These are phyloP conservation scores for Mnemiopsis leidyi DNA, from an alignment of 37 sponge, comb jelly and placozoan species.

Conservation along the genomic window DNA sequence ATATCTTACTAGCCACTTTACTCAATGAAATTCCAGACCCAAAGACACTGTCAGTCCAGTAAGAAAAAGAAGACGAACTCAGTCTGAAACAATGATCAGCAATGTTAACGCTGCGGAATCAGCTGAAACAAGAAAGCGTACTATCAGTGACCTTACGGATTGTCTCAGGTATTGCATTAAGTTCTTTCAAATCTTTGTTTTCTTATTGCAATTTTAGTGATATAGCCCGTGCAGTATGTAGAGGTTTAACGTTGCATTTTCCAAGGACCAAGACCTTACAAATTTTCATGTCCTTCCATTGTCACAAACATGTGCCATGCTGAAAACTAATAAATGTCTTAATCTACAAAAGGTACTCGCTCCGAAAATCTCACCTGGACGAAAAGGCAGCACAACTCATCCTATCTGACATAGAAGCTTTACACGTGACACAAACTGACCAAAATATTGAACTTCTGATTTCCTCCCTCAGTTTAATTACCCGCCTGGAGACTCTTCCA, in stretches of 20 bases:
- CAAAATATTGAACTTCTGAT: neutral
- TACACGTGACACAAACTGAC: neutral
- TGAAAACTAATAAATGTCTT: too few relatives aligned
- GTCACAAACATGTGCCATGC: too few relatives aligned
- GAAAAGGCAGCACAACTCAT: neutral
- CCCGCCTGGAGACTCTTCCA: neutral
- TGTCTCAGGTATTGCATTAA: neutral
- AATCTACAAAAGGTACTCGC: neutral
- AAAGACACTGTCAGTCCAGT: neutral
- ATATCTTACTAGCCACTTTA: neutral
- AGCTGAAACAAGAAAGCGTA: neutral
- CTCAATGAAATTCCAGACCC: too few relatives aligned
- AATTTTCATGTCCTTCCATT: neutral
- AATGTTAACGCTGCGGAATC: neutral
- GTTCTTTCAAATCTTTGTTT: neutral
- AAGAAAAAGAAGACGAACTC: slow-evolving; percentile 39
- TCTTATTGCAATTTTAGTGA: too few relatives aligned
- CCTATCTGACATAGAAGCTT: slow-evolving; percentile 7
- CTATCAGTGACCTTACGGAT: neutral
- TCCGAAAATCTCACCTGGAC: slow-evolving; percentile 7
- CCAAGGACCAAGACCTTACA: too few relatives aligned
- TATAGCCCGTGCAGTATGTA: too few relatives aligned
- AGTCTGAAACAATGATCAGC: neutral
- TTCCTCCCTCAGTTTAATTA: neutral
- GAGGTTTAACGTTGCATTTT: too few relatives aligned